Evolutionary conservation across 2,113 vertebrate genomes (phyloP).

Genomic region (Urocitellus parryii): DNA sequence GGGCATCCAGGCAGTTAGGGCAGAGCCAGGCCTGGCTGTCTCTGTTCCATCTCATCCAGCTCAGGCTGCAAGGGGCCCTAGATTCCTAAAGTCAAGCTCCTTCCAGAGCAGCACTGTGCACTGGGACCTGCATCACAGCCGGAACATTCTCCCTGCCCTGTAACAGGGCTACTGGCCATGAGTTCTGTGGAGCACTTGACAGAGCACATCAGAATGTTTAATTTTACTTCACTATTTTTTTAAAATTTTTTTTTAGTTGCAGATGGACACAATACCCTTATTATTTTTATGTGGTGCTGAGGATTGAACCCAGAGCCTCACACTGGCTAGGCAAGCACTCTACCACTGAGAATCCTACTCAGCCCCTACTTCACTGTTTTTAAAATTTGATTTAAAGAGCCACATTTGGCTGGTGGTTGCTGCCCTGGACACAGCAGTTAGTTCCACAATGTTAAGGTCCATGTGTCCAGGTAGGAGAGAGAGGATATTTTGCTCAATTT

Average conservation of each 20-base stretch:
- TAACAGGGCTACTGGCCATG: rapidly evolving
- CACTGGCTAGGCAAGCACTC: no score
- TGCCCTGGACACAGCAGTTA: rapidly evolving
- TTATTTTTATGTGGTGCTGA: no score
- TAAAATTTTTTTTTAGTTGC: no score
- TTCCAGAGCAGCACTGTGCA: neutral
- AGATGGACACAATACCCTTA: no score
- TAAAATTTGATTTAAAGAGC: neutral
- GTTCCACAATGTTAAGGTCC: neutral
- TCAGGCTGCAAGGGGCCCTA: neutral
- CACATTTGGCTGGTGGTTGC: neutral
- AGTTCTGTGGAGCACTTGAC: neutral
- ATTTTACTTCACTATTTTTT: no score
- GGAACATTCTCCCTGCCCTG: neutral
- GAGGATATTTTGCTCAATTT: neutral
- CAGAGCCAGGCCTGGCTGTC: neutral
- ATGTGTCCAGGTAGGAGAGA: neutral
- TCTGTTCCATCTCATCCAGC: neutral
- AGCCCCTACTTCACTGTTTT: neutral
- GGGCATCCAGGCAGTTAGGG: neutral
- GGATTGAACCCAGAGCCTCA: no score
- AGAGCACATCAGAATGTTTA: neutral
- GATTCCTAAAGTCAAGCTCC: neutral
- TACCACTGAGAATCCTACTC: no score
- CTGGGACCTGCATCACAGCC: rapidly evolving